Evolutionary conservation across 2,888 invertebrate species (phyloP).

Genomic region (Pardosa pseudoannulata): DNA sequence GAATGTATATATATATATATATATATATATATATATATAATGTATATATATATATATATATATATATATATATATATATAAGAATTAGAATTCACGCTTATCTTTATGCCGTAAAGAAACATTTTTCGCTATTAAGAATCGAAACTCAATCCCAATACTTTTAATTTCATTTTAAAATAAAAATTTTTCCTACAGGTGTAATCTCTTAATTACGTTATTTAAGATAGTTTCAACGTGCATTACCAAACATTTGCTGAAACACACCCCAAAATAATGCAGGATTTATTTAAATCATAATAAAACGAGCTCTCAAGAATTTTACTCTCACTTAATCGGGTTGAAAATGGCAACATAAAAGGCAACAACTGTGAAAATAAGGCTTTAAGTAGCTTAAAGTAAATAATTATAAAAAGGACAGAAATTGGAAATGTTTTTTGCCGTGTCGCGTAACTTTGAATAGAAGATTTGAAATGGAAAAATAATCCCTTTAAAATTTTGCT

Average conservation of each 20-base stretch:
- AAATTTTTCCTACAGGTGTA: no score
- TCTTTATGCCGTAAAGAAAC: no score
- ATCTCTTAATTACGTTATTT: not conserved
- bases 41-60: no score
- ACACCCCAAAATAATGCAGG: not conserved
- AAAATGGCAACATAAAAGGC: not conserved
- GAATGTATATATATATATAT: no score
- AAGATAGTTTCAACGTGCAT: not conserved
- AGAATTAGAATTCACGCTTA: no score
- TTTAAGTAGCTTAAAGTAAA: not conserved
- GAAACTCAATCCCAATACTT: no score
- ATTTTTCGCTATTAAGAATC: no score
- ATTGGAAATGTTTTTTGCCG: not conserved
- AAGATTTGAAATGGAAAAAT: not conserved
- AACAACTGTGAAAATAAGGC: conserved; percentile 3
- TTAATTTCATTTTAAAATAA: no score
- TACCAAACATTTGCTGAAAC: no score
- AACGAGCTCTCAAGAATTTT: not conserved
- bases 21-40: no score
- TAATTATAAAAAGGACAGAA: not conserved
- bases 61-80: no score
- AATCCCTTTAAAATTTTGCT: not conserved
- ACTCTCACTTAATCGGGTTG: not conserved
- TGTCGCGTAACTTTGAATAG: not conserved
- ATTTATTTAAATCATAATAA: not conserved